Base-by-base conservation (phyloP, 2,888 invertebrate species). In the Operophtera brumata region DNA sequence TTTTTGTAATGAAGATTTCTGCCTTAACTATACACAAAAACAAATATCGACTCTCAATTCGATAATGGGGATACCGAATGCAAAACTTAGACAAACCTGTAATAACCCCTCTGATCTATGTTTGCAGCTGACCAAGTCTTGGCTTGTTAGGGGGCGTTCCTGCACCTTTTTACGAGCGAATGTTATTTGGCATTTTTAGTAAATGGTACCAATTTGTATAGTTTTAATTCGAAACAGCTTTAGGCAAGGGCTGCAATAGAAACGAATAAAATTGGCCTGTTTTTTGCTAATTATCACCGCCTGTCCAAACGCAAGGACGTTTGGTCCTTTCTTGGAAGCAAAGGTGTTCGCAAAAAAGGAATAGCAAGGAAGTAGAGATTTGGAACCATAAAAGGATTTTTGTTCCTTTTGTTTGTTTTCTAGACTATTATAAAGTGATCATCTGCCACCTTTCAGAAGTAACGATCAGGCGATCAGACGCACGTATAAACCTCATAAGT, bases 211-310 rank as follows among this genome's bases (percentile, higher is more conserved):
- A 50, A 56, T 56, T 56, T 51, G 47, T 56, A 47, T 49, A 50
- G 40, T 51, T 47, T 51, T 56, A 45, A 52, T 47, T 48, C 28
- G 14, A 48, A 54, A 54, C 28, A 41, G 47, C 56, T 48, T 48
- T 41, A 40, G 56, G 47, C 56, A 48, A 51, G 35, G 49, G 45
- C 35, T 45, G 40, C 10, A 52, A 47, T 47, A 45, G 47, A 52
- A 56, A 13, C 13, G 47, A 25, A 32, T 55, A 26, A 56, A 50
- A 51, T 52, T 47, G 44, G 47, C 25, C 40, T 30, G 32, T 57
- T 57, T 57, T 56, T 56, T 51, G 56, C 47, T 52, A 52, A 57
- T 56, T 52, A 57, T 52, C 45, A 41, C 52, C 56, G 47, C 48
- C 32, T 57, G 39, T 54, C 25, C 34, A 44, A 12, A n/a, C 13